These are phyloP conservation scores for Plemyria rubiginata DNA, from an alignment of 2,888 invertebrate genomes.

Conservation along the genomic window DNA sequence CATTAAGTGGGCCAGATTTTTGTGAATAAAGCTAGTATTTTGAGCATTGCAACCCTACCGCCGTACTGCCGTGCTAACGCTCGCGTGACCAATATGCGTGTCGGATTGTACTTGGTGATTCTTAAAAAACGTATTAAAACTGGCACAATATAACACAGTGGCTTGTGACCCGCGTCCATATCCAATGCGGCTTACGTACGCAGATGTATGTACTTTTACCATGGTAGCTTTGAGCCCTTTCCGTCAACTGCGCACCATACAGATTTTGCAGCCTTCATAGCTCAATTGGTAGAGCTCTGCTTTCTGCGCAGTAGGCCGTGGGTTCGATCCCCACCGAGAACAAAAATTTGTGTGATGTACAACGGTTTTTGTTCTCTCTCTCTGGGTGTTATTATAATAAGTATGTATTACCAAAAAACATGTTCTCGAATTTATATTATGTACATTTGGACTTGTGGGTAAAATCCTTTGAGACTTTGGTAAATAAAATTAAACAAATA, in stretches of 20 bases:
- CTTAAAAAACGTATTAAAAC: slow-evolving; percentile 74
- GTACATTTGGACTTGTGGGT: no score
- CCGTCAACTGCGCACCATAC: neutral
- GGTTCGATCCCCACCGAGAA: no score
- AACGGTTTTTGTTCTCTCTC: no score
- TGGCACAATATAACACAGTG: slow-evolving; percentile 54
- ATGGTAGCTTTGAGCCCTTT: slow-evolving; percentile 2
- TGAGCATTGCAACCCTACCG: slow-evolving; percentile 51
- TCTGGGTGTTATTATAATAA: no score
- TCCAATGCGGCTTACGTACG: slow-evolving; percentile 22
- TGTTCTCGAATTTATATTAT: no score
- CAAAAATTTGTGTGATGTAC: no score
- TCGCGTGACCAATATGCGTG: slow-evolving; percentile 63
- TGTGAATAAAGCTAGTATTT: neutral
- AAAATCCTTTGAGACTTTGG: no score
- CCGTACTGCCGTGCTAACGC: slow-evolving; percentile 57
- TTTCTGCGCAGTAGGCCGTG: no score
- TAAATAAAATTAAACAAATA: no score
- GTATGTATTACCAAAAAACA: no score
- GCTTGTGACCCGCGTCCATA: slow-evolving; percentile 35
- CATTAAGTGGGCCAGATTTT: neutral
- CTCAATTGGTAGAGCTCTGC: no score
- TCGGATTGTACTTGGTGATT: slow-evolving; percentile 64
- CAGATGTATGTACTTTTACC: neutral
- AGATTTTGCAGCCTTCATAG: no score